Conservation (phyloP, 2,888 invertebrate species). For the Cephus pulcher region DNA sequence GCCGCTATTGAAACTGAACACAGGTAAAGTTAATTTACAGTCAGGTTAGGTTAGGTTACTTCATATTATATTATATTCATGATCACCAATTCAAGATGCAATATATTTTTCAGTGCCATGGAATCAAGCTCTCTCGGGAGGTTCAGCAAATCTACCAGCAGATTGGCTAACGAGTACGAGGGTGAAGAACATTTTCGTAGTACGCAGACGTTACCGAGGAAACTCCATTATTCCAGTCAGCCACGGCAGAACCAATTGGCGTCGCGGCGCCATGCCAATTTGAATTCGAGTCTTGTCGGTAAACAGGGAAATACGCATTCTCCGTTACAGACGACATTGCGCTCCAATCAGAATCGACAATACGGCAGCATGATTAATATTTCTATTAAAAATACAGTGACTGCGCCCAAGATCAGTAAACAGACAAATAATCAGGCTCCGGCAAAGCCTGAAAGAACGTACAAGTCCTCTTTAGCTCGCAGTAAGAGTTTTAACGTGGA, state of each 20-base stretch:
- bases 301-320: conserved; percentile 10
- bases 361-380: conserved; percentile 72
- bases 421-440: conserved; percentile 50
- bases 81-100: neutral
- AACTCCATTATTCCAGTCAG: conserved; percentile 62
- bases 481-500: conserved; percentile 91
- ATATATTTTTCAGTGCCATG: conserved; percentile 68
- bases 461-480: conserved; percentile 78
- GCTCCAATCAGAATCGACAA: conserved; percentile 31
- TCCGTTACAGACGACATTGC: conserved; percentile 11
- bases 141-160: conserved; percentile 85
- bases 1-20: conserved; percentile 38
- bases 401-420: conserved; percentile 38
- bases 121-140: conserved; percentile 82
- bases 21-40: conserved; percentile 41
- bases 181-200: conserved; percentile 72
- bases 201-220: conserved; percentile 83
- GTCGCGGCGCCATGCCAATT: conserved; percentile 28
- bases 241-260: conserved; percentile 64
- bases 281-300: conserved; percentile 2
- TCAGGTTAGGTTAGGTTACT: neutral
- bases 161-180: conserved; percentile 72
- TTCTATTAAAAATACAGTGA: conserved; percentile 70
- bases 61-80: neutral
- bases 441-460: conserved; percentile 83